Evolutionary conservation across 1,140 invertebrate genomes (phyloP).

Genomic region (Ceratina australensis): DNA sequence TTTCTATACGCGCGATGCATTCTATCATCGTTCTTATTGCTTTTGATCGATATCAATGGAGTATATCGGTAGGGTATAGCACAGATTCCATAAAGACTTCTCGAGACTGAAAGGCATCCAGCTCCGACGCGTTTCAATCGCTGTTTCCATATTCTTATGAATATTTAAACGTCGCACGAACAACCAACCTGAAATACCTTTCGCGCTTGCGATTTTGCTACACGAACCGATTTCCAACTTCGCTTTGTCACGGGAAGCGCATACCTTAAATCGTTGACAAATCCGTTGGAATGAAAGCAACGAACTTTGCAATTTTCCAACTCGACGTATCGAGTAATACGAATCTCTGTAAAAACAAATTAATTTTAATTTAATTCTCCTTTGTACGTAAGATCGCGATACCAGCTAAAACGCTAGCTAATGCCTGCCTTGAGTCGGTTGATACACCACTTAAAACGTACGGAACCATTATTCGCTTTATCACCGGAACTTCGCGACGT

Average conservation of each 20-base stretch:
- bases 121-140: constrained; percentile 16
- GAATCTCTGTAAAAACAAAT: neutral
- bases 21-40: constrained; percentile 30
- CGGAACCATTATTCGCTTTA: constrained; percentile 26
- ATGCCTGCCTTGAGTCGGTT: neutral
- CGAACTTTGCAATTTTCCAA: no score
- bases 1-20: constrained; percentile 32
- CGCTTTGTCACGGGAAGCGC: neutral
- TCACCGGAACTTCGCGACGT: constrained; percentile 29
- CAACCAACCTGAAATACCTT: neutral
- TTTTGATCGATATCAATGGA: constrained; percentile 34
- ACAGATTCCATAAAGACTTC: constrained; percentile 15
- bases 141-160: constrained; percentile 2
- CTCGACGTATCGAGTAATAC: no score
- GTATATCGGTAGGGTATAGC: constrained; percentile 20
- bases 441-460: constrained; percentile 9
- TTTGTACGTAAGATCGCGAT: neutral
- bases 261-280: no score
- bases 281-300: no score
- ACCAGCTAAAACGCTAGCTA: neutral
- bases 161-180: constrained; percentile 19
- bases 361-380: neutral
- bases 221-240: neutral
- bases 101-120: constrained; percentile 24
- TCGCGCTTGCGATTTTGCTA: neutral